Evolutionary conservation across 2,113 vertebrate species (phyloP).

Genomic region (Martes martes): DNA sequence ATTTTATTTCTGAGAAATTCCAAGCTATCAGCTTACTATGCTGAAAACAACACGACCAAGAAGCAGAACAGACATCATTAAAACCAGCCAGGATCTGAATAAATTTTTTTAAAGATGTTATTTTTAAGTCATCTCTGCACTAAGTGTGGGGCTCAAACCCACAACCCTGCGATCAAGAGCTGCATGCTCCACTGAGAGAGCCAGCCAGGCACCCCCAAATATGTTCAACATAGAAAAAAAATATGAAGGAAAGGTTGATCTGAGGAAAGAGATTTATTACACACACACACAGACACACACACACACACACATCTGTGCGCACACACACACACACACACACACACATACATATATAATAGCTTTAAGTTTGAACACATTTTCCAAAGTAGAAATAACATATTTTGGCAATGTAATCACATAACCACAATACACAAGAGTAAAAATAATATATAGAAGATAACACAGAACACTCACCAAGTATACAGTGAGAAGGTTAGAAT

Average conservation of each 20-base stretch:
- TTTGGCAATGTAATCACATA: background rate
- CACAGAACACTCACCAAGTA: background rate
- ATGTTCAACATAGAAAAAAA: background rate
- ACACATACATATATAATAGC: background rate
- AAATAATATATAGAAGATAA: background rate
- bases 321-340: background rate
- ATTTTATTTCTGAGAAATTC: background rate
- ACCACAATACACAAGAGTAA: background rate
- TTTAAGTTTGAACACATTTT: background rate
- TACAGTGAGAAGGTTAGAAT: background rate
- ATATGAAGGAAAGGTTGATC: background rate
- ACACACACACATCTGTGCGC: rapidly evolving
- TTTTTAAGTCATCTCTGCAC: too few relatives aligned
- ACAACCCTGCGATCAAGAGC: too few relatives aligned
- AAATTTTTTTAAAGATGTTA: too few relatives aligned
- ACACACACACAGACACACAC: background rate
- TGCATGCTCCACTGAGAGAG: too few relatives aligned
- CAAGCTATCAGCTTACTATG: background rate
- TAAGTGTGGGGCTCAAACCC: too few relatives aligned
- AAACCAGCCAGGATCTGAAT: background rate
- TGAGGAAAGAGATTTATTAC: background rate
- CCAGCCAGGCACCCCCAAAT: background rate
- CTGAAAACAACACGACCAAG: background rate
- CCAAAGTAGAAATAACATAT: background rate
- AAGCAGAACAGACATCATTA: background rate